Conservation (phyloP, 2,113 vertebrate genomes). For the Nibea albiflora region DNA sequence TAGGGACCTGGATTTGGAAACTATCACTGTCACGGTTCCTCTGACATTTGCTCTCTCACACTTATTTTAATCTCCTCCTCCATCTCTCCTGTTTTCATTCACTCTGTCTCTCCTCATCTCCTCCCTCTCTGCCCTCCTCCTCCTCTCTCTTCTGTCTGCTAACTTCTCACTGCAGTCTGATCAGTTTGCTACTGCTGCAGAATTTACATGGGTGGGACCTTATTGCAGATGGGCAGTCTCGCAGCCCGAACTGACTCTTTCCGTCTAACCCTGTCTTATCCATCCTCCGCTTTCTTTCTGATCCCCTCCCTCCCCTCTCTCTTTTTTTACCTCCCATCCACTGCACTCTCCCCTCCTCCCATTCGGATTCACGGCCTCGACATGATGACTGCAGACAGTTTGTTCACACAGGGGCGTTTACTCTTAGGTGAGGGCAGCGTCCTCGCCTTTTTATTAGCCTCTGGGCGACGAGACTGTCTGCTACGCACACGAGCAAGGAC, state of each 20-base stretch:
- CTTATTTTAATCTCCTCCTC: constrained; percentile 17
- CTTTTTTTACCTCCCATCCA: neutral
- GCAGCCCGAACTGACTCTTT: neutral
- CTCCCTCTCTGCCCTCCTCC: neutral
- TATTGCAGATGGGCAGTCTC: constrained; percentile 24
- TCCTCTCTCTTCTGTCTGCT: neutral
- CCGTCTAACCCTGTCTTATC: neutral
- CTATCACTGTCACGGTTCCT: constrained; percentile 6
- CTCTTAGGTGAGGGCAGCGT: constrained; percentile 11
- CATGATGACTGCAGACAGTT: constrained; percentile 42
- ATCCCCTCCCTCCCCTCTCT: neutral
- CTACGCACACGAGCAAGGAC: constrained; percentile 23
- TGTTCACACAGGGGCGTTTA: constrained; percentile 3
- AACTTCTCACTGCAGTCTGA: constrained; percentile 61
- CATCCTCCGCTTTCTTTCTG: neutral
- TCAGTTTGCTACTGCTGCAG: constrained; percentile 61
- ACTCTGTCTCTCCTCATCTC: constrained; percentile 22
- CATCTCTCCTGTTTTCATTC: constrained; percentile 3
- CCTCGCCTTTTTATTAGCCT: constrained; percentile 1
- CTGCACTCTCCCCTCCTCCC: neutral
- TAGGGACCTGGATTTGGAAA: neutral
- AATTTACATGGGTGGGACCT: constrained; percentile 47
- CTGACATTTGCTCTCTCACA: constrained; percentile 24
- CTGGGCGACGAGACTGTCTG: constrained; percentile 15
- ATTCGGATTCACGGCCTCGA: constrained; percentile 15